A percentile compares a stretch with the other conserved stretches of the same genome.
Evolutionary conservation across 1,140 invertebrate genomes (phyloP).

Genomic region (Drosophila virilis): DNA sequence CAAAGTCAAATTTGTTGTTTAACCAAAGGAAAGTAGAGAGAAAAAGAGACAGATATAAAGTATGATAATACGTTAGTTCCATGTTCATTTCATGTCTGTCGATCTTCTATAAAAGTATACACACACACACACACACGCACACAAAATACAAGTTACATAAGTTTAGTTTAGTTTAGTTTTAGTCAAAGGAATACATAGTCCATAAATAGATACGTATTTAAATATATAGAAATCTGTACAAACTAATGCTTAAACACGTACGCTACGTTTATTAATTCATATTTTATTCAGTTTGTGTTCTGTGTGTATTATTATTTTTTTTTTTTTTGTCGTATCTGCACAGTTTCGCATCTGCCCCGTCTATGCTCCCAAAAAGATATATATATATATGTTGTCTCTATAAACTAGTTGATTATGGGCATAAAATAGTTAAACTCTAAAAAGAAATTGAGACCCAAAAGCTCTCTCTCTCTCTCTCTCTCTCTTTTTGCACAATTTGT

Average conservation of each 20-base stretch:
- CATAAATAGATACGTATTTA: slow-evolving; percentile 2
- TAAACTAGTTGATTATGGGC: not conserved
- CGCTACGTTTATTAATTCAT: slow-evolving; percentile 11
- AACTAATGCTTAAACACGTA: slow-evolving; percentile 31
- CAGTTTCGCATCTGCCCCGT: too few relatives aligned
- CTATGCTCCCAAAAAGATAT: too few relatives aligned
- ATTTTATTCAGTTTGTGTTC: slow-evolving; percentile 1
- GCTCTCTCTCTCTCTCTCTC: not conserved
- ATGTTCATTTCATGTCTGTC: too few relatives aligned
- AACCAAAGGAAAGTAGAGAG: not conserved
- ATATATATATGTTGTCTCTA: too few relatives aligned
- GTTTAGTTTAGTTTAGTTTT: not conserved
- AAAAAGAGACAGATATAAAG: slow-evolving; percentile 16
- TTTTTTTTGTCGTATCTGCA: too few relatives aligned
- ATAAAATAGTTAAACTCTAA: slow-evolving; percentile 9
- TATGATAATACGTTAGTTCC: not conserved
- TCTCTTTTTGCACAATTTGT: not conserved
- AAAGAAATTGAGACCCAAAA: slow-evolving; percentile 1
- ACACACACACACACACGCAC: too few relatives aligned
- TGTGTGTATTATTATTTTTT: too few relatives aligned
- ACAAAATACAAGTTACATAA: not conserved
- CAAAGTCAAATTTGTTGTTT: not conserved
- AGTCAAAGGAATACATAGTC: slow-evolving; percentile 1
- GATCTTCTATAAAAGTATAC: too few relatives aligned
- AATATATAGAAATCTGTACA: slow-evolving; percentile 34